A percentile compares a stretch with the other conserved stretches of the same genome.
Conservation (phyloP, 1,140 invertebrate species). For the Tachypleus tridentatus region DNA sequence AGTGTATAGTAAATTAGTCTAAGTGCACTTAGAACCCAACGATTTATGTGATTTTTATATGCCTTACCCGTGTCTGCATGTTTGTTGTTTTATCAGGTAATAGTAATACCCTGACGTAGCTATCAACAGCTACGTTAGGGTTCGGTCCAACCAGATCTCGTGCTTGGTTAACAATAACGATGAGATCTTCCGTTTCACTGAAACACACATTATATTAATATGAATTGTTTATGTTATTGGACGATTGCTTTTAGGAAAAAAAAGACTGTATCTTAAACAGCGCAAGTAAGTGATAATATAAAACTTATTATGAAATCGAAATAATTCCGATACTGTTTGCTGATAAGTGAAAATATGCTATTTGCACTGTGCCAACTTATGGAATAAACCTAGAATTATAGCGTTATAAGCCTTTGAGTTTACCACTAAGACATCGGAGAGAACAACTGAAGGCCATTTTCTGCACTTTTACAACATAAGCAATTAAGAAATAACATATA, state of each 20-base stretch:
- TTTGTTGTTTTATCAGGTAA: slow-evolving; percentile 54
- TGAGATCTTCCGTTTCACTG: slow-evolving; percentile 55
- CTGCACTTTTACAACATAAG: no score
- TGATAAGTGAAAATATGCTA: no score
- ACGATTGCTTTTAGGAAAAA: not conserved
- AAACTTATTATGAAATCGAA: not conserved
- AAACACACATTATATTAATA: not conserved
- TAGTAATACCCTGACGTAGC: slow-evolving; percentile 58
- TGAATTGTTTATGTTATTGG: not conserved
- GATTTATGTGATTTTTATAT: not conserved
- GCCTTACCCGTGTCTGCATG: slow-evolving; percentile 55
- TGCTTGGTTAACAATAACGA: slow-evolving; percentile 59
- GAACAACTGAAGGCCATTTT: no score
- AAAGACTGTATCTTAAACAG: not conserved
- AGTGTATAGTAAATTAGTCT: no score
- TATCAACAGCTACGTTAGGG: slow-evolving; percentile 48
- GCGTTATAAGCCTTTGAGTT: no score
- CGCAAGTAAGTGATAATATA: not conserved
- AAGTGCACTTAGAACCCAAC: no score
- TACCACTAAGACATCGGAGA: no score
- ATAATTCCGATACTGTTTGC: not conserved
- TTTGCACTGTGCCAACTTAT: no score
- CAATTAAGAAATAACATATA: no score
- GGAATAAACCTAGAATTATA: no score
- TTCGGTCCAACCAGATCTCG: slow-evolving; percentile 51